Evolutionary conservation across 2,888 invertebrate species (phyloP).

Genomic region (Masnerella sp.): DNA sequence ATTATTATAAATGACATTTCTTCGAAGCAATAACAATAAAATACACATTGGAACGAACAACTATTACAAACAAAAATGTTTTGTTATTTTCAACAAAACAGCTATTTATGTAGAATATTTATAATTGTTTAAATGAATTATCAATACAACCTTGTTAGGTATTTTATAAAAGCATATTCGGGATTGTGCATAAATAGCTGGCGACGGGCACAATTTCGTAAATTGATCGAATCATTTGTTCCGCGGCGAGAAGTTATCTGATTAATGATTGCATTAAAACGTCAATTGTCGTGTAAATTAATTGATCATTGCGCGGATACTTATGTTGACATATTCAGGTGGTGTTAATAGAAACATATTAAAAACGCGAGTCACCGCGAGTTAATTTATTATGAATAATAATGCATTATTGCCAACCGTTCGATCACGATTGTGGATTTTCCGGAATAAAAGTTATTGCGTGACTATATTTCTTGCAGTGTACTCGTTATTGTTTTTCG

Average conservation of each 20-base stretch:
- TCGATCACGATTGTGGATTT: conserved; percentile 1
- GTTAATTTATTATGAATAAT: conserved; percentile 31
- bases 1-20: too few species aligned
- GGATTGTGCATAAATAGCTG: conserved; percentile 24
- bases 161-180: too few species aligned
- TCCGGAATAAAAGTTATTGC: conserved; percentile 22
- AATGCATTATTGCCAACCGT: conserved; percentile 5
- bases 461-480: neutral
- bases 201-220: too few species aligned
- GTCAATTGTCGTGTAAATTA: conserved; percentile 16
- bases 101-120: too few species aligned
- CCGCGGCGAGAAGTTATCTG: conserved; percentile 17
- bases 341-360: conserved; percentile 6
- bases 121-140: too few species aligned
- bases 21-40: too few species aligned
- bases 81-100: too few species aligned
- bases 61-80: too few species aligned
- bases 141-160: too few species aligned
- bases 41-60: too few species aligned
- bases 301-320: conserved; percentile 15
- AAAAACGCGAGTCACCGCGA: conserved; percentile 23
- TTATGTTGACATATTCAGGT: conserved; percentile 22
- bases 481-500: too few species aligned
- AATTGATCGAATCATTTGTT: conserved; percentile 20
- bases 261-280: conserved; percentile 22